Evolutionary conservation across 2,797 vertebrate genomes (phyloP), one percentile per base, ranked within the genome.

Genomic region (Takifugu rubripes): DNA sequence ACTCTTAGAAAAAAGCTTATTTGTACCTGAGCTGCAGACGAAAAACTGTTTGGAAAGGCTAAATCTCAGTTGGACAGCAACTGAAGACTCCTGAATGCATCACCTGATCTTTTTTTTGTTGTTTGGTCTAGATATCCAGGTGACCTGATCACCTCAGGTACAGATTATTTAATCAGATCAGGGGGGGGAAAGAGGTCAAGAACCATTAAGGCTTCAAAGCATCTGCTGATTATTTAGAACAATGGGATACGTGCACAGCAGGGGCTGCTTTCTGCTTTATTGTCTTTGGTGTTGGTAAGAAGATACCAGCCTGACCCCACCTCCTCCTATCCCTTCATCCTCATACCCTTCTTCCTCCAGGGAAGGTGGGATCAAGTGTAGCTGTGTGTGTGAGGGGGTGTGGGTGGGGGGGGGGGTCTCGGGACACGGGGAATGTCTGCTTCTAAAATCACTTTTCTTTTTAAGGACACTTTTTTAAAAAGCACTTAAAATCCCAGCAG

Each of bases 171-270:
- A 88, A 90, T 84, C 78, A 88, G 72, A 83, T 78, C 69, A 74
- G 71, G 4, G 4, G 4, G 7, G 7, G 7, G 7, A 14, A 72
- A 71, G 71, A 78, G 73, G 74, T 59, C 77, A 59, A 77, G 46
- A 54, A 64, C 53, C 77, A 80, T 74, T 82, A 84, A 84, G 66
- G 74, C 87, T 86, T 91, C 88, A 90, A 90, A 91, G 87, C 69
- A 29, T 46, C 71, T 44, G 0, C 75, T 83, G 83, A 88, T 87
- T 81, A 77, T 42, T 47, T 67, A 68, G 75, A 85, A 91, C 86
- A 88, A 87, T 85, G 71, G 71, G 70, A 68, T 56, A 66, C 74
- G 65, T 66, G 72, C 76, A 78, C 75, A 81, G 81, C 77, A 78
- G 66, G 57, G 52, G 27, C 57, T 66, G 55, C 61, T 40, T 55